phyloP scores from a whole-genome alignment of 2,113 vertebrate genomes.

The Chroicocephalus ridibundus region DNA sequence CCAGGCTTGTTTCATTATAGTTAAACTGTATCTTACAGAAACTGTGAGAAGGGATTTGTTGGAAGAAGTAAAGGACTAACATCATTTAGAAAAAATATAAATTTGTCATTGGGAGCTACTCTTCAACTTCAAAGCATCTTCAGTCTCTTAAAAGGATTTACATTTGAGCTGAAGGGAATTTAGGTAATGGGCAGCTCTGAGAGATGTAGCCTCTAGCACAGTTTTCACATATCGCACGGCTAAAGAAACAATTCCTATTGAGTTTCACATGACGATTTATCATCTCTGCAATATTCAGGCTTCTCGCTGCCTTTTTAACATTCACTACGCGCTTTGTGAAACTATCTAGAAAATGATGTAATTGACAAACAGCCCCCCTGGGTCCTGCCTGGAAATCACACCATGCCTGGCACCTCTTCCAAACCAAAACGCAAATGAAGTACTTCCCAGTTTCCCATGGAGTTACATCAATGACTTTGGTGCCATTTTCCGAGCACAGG shows the following conservation, averaged over 20 bases:
- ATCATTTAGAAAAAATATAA: not conserved
- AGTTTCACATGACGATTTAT: conserved; percentile 65
- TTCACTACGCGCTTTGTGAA: not conserved
- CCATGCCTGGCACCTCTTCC: not conserved
- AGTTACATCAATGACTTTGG: not conserved
- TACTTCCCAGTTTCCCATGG: not conserved
- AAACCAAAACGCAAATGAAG: not conserved
- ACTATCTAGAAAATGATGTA: not conserved
- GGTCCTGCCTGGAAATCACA: not conserved
- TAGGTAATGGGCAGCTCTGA: conserved; percentile 60
- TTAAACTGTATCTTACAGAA: not conserved
- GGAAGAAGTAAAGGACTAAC: not conserved
- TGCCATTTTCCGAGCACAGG: not conserved
- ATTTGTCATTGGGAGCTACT: conserved; percentile 38
- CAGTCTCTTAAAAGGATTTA: conserved; percentile 72
- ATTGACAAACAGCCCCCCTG: not conserved
- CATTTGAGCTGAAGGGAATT: conserved; percentile 62
- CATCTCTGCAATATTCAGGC: not conserved
- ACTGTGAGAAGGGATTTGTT: not conserved
- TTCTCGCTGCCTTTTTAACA: conserved; percentile 27
- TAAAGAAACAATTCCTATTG: conserved; percentile 38
- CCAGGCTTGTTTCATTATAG: not conserved
- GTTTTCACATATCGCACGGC: conserved; percentile 15
- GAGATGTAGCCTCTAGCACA: conserved; percentile 59
- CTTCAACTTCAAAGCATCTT: conserved; percentile 48